These are phyloP conservation scores for Trididemnum clinides DNA, from an alignment of 23 tunicate genomes.

Conservation along the genomic window DNA sequence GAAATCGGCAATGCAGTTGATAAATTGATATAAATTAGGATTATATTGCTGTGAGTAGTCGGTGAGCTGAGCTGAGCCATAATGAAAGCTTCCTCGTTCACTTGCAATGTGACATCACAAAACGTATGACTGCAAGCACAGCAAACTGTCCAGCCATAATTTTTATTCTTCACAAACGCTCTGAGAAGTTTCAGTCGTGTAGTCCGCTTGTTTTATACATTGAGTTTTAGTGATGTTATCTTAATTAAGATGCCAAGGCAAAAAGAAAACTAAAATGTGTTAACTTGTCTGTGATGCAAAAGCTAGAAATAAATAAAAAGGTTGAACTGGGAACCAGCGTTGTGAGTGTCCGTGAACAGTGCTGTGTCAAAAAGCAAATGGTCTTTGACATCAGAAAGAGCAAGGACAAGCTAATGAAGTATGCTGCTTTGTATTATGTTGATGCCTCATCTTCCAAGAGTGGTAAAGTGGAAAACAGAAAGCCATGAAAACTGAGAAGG, in stretches of 20 bases:
- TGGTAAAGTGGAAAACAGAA: conserved; percentile 9
- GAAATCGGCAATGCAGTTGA: neutral
- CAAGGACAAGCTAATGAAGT: conserved; percentile 3
- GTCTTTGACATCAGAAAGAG: neutral
- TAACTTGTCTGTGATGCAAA: conserved; percentile 16
- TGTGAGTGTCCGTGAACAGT: neutral
- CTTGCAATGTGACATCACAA: neutral
- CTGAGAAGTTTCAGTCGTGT: neutral
- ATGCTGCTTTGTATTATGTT: conserved; percentile 11
- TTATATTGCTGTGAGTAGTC: no score
- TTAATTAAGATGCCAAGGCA: neutral
- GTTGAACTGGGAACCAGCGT: neutral
- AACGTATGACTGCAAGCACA: neutral
- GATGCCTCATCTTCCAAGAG: conserved; percentile 14
- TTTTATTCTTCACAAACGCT: neutral
- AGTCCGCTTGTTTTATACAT: neutral
- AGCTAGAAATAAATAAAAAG: neutral
- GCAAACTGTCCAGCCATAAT: neutral
- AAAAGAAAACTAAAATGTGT: neutral
- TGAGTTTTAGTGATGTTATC: neutral
- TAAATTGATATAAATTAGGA: no score
- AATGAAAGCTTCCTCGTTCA: neutral
- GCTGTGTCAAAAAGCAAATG: neutral
- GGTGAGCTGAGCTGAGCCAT: neutral
- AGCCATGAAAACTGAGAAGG: conserved; percentile 1